Percentiles rank a stretch among this genome's conserved stretches.
phyloP scores from a whole-genome alignment of 2,797 vertebrate species.

The Crenuchus spilurus region DNA sequence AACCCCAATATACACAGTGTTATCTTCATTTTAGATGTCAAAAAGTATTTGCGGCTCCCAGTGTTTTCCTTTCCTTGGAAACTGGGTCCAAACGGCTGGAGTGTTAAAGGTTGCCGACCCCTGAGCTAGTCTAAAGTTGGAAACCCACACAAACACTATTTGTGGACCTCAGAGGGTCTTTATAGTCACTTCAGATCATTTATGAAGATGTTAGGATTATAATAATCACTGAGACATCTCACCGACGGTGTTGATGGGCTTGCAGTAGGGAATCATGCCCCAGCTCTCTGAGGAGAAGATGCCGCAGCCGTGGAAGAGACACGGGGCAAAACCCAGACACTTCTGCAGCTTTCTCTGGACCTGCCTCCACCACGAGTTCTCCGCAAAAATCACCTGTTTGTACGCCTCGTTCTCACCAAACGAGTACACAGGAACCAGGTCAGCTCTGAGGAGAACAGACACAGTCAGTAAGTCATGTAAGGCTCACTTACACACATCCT shows the following conservation, averaged over 20 bases:
- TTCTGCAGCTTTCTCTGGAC: conserved; percentile 93
- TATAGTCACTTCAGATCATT: no score
- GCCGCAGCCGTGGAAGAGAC: conserved; percentile 92
- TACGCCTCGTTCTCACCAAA: conserved; percentile 96
- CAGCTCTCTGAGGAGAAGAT: conserved; percentile 88
- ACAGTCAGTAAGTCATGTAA: neutral
- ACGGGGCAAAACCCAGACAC: conserved; percentile 92
- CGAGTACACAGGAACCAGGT: conserved; percentile 93
- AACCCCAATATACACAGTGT: no score
- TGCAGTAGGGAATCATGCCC: conserved; percentile 90
- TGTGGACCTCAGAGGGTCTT: no score
- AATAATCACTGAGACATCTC: conserved; percentile 58
- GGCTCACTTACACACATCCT: conserved; percentile 10
- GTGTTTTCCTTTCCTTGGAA: no score
- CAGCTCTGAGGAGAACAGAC: conserved; percentile 78
- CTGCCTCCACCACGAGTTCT: conserved; percentile 84
- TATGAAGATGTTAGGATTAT: no score
- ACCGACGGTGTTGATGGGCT: conserved; percentile 93
- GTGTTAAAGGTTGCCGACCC: no score
- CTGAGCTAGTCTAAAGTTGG: no score
- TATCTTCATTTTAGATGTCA: no score
- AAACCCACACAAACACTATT: no score
- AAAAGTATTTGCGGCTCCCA: no score
- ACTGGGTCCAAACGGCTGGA: no score
- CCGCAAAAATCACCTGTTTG: conserved; percentile 92